Evolutionary conservation across 2,888 invertebrate species (phyloP).

Genomic region (Nomada hirtipes): DNA sequence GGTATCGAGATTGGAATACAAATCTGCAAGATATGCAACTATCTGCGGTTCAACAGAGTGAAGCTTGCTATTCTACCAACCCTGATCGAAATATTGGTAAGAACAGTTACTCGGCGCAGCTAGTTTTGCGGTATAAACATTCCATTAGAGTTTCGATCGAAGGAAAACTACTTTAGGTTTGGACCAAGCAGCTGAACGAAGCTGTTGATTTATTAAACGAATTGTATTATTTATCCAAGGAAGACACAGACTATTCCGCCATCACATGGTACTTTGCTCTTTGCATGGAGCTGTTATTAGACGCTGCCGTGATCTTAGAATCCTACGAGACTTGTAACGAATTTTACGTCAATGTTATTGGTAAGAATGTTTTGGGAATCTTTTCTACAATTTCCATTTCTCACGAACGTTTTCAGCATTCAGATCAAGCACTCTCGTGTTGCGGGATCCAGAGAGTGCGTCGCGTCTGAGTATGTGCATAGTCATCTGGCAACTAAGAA

Average conservation of each 20-base stretch:
- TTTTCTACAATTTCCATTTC: too few species aligned
- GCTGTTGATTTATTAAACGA: slow-evolving; percentile 85
- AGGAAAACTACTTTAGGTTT: slow-evolving; percentile 60
- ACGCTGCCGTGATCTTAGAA: slow-evolving; percentile 86
- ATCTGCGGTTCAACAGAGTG: slow-evolving; percentile 61
- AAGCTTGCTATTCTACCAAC: slow-evolving; percentile 70
- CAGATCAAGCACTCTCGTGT: slow-evolving; percentile 41
- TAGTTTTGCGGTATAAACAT: neutral
- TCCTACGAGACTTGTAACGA: slow-evolving; percentile 84
- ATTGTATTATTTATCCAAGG: slow-evolving; percentile 75
- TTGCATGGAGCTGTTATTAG: slow-evolving; percentile 86
- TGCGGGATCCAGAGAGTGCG: slow-evolving; percentile 70
- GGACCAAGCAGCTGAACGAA: slow-evolving; percentile 85
- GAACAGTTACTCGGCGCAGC: too few species aligned
- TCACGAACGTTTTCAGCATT: slow-evolving; percentile 14
- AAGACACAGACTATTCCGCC: slow-evolving; percentile 77
- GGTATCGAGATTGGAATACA: slow-evolving; percentile 69
- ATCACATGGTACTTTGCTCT: slow-evolving; percentile 86
- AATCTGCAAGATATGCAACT: slow-evolving; percentile 68
- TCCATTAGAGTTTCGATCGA: neutral
- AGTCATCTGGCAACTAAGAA: slow-evolving; percentile 73
- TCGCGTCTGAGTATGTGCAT: slow-evolving; percentile 64
- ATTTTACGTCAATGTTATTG: slow-evolving; percentile 81
- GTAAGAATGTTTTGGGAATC: slow-evolving; percentile 41
- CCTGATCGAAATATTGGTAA: slow-evolving; percentile 73